Percentiles rank a stretch among this genome's conserved stretches.
phyloP scores from a whole-genome alignment of 2,888 invertebrate genomes.

The Caenorhabditis auriculariae region DNA sequence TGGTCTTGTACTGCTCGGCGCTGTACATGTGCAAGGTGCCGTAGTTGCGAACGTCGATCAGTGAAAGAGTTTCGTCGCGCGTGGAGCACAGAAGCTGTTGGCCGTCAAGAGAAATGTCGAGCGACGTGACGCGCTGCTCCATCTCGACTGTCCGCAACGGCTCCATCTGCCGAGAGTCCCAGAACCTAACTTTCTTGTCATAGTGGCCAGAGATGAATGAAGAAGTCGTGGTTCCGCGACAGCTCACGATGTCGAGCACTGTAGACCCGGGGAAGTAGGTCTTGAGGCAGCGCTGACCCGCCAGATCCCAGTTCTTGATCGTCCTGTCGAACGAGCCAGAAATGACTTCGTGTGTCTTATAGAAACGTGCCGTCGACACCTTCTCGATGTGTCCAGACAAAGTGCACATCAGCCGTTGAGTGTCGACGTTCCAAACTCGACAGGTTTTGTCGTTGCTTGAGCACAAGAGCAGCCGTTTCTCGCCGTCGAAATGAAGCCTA shows the following conservation, averaged over 20 bases:
- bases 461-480: conserved; percentile 70
- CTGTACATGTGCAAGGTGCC: conserved; percentile 84
- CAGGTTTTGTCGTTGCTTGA: conserved; percentile 96
- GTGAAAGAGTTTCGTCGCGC: conserved; percentile 89
- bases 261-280: conserved; percentile 57
- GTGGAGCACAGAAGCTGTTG: conserved; percentile 87
- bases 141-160: conserved; percentile 78
- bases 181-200: conserved; percentile 91
- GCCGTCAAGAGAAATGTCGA: conserved; percentile 72
- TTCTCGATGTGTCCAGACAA: conserved; percentile 94
- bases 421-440: conserved; percentile 89
- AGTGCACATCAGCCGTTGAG: conserved; percentile 77
- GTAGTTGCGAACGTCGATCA: conserved; percentile 88
- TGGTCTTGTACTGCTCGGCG: conserved; percentile 80
- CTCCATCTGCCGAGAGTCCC: conserved; percentile 80
- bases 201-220: conserved; percentile 72
- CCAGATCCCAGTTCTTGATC: conserved; percentile 95
- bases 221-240: conserved; percentile 70
- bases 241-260: conserved; percentile 70
- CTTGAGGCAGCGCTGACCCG: conserved; percentile 78
- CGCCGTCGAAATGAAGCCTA: conserved; percentile 91
- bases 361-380: conserved; percentile 93
- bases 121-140: conserved; percentile 85
- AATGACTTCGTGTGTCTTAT: conserved; percentile 71
- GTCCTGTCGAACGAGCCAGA: conserved; percentile 97